Evolutionary conservation across 2,113 vertebrate genomes (phyloP).

Genomic region (Asarcornis scutulata): DNA sequence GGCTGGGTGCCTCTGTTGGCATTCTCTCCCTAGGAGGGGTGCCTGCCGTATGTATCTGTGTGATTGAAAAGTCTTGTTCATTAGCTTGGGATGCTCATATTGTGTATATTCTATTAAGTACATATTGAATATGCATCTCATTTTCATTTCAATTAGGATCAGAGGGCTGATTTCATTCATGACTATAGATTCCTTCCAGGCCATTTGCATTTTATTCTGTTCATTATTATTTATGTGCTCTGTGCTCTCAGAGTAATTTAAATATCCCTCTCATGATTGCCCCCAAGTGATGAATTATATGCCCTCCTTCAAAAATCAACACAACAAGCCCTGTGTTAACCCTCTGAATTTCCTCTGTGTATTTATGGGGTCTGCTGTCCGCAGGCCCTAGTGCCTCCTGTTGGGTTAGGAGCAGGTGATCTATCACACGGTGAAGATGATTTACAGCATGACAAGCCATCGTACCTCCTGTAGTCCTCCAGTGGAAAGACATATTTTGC

Average conservation of each 20-base stretch:
- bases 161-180: constrained; percentile 41
- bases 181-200: constrained; percentile 47
- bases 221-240: constrained; percentile 60
- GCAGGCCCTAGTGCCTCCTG: background rate
- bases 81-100: constrained; percentile 8
- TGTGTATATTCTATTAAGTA: constrained; percentile 47
- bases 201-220: constrained; percentile 57
- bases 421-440: background rate
- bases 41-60: background rate
- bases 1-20: background rate
- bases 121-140: constrained; percentile 27
- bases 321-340: background rate
- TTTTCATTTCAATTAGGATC: constrained; percentile 59
- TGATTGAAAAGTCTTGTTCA: constrained; percentile 31
- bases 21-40: background rate
- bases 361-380: background rate
- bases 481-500: background rate
- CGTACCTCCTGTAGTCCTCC: rapidly evolving
- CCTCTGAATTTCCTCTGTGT: background rate
- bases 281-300: constrained; percentile 49
- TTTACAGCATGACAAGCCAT: background rate
- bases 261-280: constrained; percentile 33
- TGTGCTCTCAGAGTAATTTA: constrained; percentile 39
- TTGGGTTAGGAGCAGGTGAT: background rate
- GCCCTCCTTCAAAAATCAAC: constrained; percentile 36